Conservation (phyloP, 2,797 vertebrate genomes). For the Gobio occitaniae region DNA sequence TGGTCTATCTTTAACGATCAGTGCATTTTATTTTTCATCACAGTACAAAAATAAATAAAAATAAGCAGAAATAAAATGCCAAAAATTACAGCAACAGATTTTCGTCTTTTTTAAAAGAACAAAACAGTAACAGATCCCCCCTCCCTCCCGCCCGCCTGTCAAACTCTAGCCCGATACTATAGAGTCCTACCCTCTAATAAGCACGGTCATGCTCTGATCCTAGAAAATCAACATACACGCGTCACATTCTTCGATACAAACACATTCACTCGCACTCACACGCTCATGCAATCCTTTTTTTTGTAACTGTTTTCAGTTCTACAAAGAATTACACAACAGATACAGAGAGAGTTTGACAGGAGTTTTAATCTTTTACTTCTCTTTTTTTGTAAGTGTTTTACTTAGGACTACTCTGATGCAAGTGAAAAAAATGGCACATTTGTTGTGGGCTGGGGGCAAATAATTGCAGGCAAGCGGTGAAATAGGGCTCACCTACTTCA, state of each 20-base stretch:
- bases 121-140: conserved; percentile 65
- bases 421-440: conserved; percentile 87
- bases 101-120: conserved; percentile 67
- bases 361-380: conserved; percentile 77
- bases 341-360: conserved; percentile 89
- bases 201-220: conserved; percentile 78
- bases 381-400: conserved; percentile 71
- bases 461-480: conserved; percentile 61
- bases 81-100: conserved; percentile 77
- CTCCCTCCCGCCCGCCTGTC: conserved; percentile 49
- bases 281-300: conserved; percentile 81
- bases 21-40: conserved; percentile 99
- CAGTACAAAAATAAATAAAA: conserved; percentile 99
- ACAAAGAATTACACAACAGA: conserved; percentile 90
- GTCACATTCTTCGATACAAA: conserved; percentile 61
- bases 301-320: conserved; percentile 82
- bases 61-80: conserved; percentile 86
- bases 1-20: conserved; percentile 84
- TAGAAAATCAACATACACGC: conserved; percentile 77
- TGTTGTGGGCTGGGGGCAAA: conserved; percentile 70
- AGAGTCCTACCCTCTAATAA: conserved; percentile 68
- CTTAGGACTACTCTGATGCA: conserved; percentile 83
- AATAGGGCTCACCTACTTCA: conserved; percentile 53
- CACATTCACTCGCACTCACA: conserved; percentile 66
- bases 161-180: conserved; percentile 52